phyloP scores from a whole-genome alignment of 2,888 invertebrate genomes.

The Alitta virens region DNA sequence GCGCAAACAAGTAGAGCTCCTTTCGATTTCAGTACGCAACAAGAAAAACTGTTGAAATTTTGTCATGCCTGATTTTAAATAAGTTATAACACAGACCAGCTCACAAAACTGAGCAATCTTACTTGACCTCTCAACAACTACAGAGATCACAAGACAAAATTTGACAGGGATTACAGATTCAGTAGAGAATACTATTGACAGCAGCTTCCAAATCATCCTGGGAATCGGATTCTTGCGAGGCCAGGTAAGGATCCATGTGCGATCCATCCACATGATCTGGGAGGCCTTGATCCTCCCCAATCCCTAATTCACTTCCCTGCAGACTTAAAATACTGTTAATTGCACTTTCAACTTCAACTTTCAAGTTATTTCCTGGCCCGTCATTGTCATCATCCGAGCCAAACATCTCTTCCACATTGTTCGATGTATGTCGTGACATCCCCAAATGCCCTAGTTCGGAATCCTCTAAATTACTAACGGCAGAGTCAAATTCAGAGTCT shows the following conservation, averaged over 20 bases:
- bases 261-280: not conserved
- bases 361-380: not conserved
- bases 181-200: constrained; percentile 14
- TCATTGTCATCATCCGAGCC: not conserved
- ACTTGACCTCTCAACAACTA: too few species aligned
- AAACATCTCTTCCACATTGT: not conserved
- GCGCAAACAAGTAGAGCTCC: too few species aligned
- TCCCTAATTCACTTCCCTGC: not conserved
- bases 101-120: too few species aligned
- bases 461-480: not conserved
- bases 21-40: too few species aligned
- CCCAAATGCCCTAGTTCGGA: not conserved
- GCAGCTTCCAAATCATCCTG: constrained; percentile 17
- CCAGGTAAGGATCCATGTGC: not conserved
- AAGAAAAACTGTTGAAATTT: too few species aligned
- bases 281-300: not conserved
- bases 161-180: too few species aligned
- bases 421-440: not conserved
- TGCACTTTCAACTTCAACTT: constrained; percentile 14
- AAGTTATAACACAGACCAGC: too few species aligned
- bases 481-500: not conserved
- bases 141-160: too few species aligned
- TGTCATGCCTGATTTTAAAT: too few species aligned
- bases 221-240: not conserved
- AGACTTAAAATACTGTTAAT: constrained; percentile 16